These are phyloP conservation scores for Erebia aethiops DNA, from an alignment of 2,888 invertebrate genomes.

Conservation along the genomic window DNA sequence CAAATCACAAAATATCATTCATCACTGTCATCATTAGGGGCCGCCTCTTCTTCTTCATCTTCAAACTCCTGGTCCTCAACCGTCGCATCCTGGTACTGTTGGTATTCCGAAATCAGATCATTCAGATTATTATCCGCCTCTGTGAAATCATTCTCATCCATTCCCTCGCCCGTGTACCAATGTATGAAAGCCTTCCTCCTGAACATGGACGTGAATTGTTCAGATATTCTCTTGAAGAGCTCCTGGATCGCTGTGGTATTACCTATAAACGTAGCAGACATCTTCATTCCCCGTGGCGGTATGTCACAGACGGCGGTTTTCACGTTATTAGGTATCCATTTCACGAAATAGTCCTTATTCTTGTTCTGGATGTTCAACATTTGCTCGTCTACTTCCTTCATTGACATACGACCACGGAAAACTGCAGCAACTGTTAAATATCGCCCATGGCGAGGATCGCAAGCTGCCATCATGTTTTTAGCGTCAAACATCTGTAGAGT, in stretches of 20 bases:
- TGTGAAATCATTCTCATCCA: slow-evolving; percentile 96
- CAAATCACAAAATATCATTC: slow-evolving; percentile 44
- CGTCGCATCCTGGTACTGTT: slow-evolving; percentile 87
- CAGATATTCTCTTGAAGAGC: slow-evolving; percentile 92
- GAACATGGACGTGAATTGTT: slow-evolving; percentile 96
- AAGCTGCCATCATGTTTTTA: slow-evolving; percentile 94
- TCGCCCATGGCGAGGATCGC: slow-evolving; percentile 94
- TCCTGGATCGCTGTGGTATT: slow-evolving; percentile 94
- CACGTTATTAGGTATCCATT: slow-evolving; percentile 91
- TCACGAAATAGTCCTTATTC: slow-evolving; percentile 90
- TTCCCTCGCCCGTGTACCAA: slow-evolving; percentile 97
- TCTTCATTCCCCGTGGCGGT: slow-evolving; percentile 88
- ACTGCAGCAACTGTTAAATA: slow-evolving; percentile 95
- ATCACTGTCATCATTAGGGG: slow-evolving; percentile 46
- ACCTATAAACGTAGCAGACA: slow-evolving; percentile 94
- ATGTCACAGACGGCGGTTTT: slow-evolving; percentile 92
- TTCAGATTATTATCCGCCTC: slow-evolving; percentile 95
- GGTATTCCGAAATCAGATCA: slow-evolving; percentile 88
- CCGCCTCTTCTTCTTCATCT: slow-evolving; percentile 76
- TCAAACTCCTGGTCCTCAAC: slow-evolving; percentile 83
- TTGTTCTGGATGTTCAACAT: slow-evolving; percentile 90
- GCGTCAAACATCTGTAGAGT: slow-evolving; percentile 86
- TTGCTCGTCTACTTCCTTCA: slow-evolving; percentile 95
- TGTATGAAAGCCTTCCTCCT: slow-evolving; percentile 97
- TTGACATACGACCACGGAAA: slow-evolving; percentile 95